phyloP scores from a whole-genome alignment of 2,888 invertebrate genomes.

The Eilema caniola region DNA sequence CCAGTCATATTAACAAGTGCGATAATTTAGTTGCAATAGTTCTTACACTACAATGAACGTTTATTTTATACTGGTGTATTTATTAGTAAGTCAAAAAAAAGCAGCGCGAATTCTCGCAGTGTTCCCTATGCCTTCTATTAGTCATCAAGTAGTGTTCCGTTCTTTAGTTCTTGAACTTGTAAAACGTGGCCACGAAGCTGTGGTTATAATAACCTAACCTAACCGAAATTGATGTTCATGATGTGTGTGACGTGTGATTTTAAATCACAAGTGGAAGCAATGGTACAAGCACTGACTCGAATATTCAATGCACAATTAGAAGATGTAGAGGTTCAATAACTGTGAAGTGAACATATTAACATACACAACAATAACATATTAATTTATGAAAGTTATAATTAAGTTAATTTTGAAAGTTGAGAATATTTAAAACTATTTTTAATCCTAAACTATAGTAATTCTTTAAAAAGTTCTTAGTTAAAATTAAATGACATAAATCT shows the following conservation, averaged over 20 bases:
- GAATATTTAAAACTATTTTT: no score
- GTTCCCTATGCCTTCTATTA: conserved; percentile 73
- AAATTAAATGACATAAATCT: no score
- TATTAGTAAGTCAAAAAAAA: conserved; percentile 26
- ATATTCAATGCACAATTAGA: conserved; percentile 44
- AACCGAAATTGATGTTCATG: conserved; percentile 72
- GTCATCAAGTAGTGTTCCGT: conserved; percentile 78
- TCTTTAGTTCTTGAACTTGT: conserved; percentile 71
- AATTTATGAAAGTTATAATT: no score
- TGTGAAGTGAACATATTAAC: no score
- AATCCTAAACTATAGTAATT: no score
- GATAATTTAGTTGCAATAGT: neutral
- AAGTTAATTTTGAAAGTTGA: no score
- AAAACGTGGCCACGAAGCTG: conserved; percentile 76
- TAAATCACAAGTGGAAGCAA: conserved; percentile 21
- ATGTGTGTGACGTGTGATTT: conserved; percentile 56
- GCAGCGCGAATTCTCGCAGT: conserved; percentile 55
- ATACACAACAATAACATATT: no score
- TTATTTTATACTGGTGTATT: neutral
- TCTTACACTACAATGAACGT: neutral
- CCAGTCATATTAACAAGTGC: neutral
- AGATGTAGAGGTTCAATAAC: conserved; percentile 30
- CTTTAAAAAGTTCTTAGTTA: no score
- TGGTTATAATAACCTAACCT: conserved; percentile 74
- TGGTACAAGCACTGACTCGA: conserved; percentile 26